Base-by-base conservation (phyloP, 2,888 invertebrate species). In the Zele albiditarsus region DNA sequence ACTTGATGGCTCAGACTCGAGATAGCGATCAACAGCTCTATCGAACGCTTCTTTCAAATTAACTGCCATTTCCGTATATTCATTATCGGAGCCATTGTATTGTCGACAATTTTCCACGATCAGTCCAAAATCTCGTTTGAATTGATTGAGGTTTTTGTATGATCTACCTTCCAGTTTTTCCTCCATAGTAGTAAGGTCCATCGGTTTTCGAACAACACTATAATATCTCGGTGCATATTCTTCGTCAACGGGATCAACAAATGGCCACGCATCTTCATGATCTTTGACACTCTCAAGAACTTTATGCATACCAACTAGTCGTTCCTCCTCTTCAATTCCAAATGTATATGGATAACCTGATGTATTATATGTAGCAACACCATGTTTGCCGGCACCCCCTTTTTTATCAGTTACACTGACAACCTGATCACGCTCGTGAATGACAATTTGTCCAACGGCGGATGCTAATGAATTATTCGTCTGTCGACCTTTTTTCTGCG, bases 241-340 rank as follows among this genome's bases (percentile, higher is more conserved):
- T 87, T 97, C 97, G 84, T 97, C 96, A 0, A 98, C 97, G 0
- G 97, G 96, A 86, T 97, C 96, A 87, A 95, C 92, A 89, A 98
- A 98, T 0, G 97, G 97, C 97, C 97, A 98, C 0, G 97, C 96
- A 88, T 98, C 97, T 74, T 95, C 94, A 87, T 97, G 97, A 83
- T 94, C 94, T 85, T 95, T 96, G 53, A 98, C 92, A 84, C 94
- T 93, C 87, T 97, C 96, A 74, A 98, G 91, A 75, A 98, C 96
- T 91, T 97, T 97, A 89, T 96, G 96, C 95, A 97, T 95, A 68
- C 96, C 96, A 73, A 95, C 96, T 87, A 95, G 94, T 74, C 96
- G 91, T 84, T 96, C 96, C 86, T 96, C 96, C 81, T 95, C 95
- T 63, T 89, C 89, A 33, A 88, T 87, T 4, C 87, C 88, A 78